Evolutionary conservation across 2,888 invertebrate genomes (phyloP).

Genomic region (Drosophila hamatofila): DNA sequence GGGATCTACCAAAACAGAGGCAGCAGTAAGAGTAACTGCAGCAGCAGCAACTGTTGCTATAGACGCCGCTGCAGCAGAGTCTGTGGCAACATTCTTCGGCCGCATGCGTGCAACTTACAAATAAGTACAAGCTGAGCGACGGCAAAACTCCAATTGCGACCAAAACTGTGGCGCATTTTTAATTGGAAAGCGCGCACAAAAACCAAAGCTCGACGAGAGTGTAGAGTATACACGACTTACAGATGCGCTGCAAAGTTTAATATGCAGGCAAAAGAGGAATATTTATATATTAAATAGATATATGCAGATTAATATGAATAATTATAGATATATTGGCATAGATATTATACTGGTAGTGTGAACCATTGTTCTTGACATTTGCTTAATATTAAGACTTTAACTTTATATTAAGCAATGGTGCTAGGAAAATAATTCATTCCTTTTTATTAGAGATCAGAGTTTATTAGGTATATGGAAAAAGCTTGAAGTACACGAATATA

Average conservation of each 20-base stretch:
- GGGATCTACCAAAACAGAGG: neutral
- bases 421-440: too few relatives aligned
- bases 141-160: constrained; percentile 62
- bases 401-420: too few relatives aligned
- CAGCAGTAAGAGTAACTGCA: constrained; percentile 2
- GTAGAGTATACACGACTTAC: neutral
- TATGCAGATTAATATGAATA: too few relatives aligned
- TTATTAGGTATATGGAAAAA: too few relatives aligned
- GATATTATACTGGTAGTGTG: too few relatives aligned
- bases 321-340: too few relatives aligned
- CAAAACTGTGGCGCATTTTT: constrained; percentile 67
- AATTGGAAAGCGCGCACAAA: constrained; percentile 68
- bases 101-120: constrained; percentile 76
- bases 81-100: constrained; percentile 16
- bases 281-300: too few relatives aligned
- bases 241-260: neutral
- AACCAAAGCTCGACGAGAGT: neutral
- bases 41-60: neutral
- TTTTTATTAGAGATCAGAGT: too few relatives aligned
- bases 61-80: constrained; percentile 1
- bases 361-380: too few relatives aligned
- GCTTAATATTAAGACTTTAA: too few relatives aligned
- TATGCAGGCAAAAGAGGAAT: neutral
- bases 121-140: constrained; percentile 70
- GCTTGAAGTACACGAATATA: too few relatives aligned